Base-by-base conservation (phyloP, 92 coral and sea anemone species). In the Pocillopora grandis region DNA sequence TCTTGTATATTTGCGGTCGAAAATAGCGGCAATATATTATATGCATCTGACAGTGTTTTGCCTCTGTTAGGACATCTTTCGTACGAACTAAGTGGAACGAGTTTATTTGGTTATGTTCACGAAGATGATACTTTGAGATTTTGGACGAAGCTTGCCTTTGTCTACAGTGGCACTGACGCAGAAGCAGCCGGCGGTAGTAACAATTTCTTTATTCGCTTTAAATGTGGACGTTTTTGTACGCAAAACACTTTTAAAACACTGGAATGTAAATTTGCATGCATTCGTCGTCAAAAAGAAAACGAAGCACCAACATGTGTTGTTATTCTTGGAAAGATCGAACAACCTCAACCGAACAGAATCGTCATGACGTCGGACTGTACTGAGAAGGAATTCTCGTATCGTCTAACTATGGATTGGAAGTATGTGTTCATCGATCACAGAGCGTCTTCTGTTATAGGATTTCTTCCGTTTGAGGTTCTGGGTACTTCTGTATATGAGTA, bases 31-130 rank as follows among this genome's bases (percentile, higher is more conserved):
- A 85, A 79, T 21, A 88, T 91, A 18, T 68, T 75, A 6, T 91
- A 78, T 75, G 91, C 79, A 0, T 91, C 94, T 31, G 87, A 91
- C 17, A 84, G 86, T 52, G 86, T 91, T 33, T 20, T 87, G 11
- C 83, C 91, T 1, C 23, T 80, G 31, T 58, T 91, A 37, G 94
- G 94, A 7, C 66, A 84, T 59, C 78, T 83, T 11, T 79, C 89
- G 16, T 57, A 68, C 15, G 80, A 91, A 36, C 68, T 91, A 16
- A 27, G 80, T 18, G 87, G 80, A 5, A 84, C 88, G n/a, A 79
- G 76, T 9, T 55, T 91, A 12, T 80, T 79, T 12, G 76, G 84
- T 12, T 88, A 74, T 63, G 10, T 88, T 62, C 76, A 88, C 65
- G 80, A 84, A 62, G 42, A 58, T 5, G 91, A 91, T 48, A 52